phyloP scores from a whole-genome alignment of 64 coral and sea anemone species.

The Astreopora myriophthalma region DNA sequence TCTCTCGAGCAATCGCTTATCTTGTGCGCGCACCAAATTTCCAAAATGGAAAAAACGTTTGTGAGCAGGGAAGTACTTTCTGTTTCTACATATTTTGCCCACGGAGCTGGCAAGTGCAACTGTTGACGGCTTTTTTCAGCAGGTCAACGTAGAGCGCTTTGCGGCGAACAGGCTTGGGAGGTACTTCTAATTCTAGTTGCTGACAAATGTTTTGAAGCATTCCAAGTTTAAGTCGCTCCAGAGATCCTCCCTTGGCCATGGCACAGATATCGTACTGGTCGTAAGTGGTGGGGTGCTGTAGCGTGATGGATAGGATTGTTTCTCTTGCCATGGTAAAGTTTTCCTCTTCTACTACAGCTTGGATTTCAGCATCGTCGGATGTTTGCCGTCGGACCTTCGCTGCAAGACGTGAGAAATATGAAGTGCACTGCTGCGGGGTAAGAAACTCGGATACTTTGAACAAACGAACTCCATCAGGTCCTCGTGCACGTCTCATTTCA shows the following conservation, averaged over 20 bases:
- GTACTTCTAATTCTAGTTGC: neutral
- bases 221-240: neutral
- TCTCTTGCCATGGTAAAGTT: conserved; percentile 33
- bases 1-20: neutral
- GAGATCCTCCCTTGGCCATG: conserved; percentile 6
- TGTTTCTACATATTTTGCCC: no score
- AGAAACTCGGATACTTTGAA: conserved; percentile 3
- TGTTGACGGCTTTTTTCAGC: neutral
- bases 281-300: conserved; percentile 4
- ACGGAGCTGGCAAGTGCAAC: neutral
- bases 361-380: neutral
- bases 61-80: no score
- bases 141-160: neutral
- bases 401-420: conserved; percentile 24
- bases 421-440: neutral
- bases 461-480: conserved; percentile 13
- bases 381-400: neutral
- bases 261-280: conserved; percentile 3
- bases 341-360: neutral
- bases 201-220: neutral
- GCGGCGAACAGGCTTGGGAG: neutral
- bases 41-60: neutral
- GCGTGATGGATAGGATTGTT: neutral
- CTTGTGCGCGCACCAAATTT: neutral
- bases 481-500: conserved; percentile 47